Percentiles rank a stretch among this genome's conserved stretches.
These are phyloP conservation scores for Zaprionus obscuricornis DNA, from an alignment of 2,888 invertebrate species.

Conservation along the genomic window DNA sequence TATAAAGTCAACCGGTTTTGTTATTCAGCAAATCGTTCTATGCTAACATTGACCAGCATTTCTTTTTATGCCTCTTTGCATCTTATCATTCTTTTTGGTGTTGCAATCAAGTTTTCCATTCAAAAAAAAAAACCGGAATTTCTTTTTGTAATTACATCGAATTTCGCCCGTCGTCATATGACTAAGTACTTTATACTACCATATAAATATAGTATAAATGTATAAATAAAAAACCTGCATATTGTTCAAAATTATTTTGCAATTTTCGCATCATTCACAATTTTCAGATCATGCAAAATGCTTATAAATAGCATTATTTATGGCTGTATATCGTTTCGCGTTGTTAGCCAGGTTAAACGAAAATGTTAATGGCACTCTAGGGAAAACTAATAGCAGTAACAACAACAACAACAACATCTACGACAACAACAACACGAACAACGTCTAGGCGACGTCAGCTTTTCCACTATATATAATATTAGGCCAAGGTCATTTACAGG, in stretches of 20 bases:
- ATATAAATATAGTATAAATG: no score
- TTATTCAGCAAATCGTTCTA: constrained; percentile 37
- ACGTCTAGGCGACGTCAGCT: constrained; percentile 8
- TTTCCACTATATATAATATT: constrained; percentile 5
- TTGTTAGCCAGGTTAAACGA: constrained; percentile 10
- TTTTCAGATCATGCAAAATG: constrained; percentile 53
- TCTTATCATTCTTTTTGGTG: constrained; percentile 47
- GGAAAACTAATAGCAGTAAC: constrained; percentile 25
- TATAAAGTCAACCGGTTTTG: constrained; percentile 63
- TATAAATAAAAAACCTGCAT: background rate
- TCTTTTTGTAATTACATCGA: constrained; percentile 25
- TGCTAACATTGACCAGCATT: constrained; percentile 35
- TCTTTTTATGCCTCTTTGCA: constrained; percentile 24
- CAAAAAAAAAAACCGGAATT: constrained; percentile 59
- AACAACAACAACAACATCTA: no score
- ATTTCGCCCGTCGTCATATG: constrained; percentile 14
- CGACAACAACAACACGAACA: constrained; percentile 1
- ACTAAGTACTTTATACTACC: no score
- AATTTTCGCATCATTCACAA: constrained; percentile 27
- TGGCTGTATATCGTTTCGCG: constrained; percentile 7
- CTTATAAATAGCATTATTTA: constrained; percentile 46
- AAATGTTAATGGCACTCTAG: constrained; percentile 16
- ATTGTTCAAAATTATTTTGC: constrained; percentile 9
- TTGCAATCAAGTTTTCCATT: constrained; percentile 52
- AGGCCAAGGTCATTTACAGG: constrained; percentile 37